Evolutionary conservation across 2,888 invertebrate genomes (phyloP).

Genomic region (Sesia apiformis): DNA sequence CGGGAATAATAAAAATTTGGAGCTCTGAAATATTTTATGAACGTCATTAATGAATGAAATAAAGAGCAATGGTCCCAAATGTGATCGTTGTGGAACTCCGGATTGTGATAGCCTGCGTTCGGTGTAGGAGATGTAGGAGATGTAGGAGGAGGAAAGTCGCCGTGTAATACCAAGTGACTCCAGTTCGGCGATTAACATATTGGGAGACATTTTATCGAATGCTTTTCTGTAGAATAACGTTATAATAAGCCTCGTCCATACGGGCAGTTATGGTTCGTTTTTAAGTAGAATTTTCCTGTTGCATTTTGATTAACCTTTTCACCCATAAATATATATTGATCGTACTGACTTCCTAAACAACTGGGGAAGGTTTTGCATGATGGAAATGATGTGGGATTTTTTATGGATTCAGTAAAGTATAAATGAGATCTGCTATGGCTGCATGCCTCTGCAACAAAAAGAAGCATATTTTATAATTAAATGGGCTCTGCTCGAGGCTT

Average conservation of each 20-base stretch:
- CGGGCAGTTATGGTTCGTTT: constrained; percentile 55
- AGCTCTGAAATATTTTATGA: too few species aligned
- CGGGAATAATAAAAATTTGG: too few species aligned
- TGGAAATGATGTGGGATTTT: constrained; percentile 61
- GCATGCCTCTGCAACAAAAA: constrained; percentile 70
- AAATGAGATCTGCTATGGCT: constrained; percentile 78
- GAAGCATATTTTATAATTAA: not conserved
- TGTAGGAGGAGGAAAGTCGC: too few species aligned
- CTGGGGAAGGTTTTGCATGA: constrained; percentile 67
- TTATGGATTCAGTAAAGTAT: constrained; percentile 77
- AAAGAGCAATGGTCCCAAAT: too few species aligned
- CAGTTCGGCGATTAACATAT: too few species aligned
- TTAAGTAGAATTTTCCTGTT: constrained; percentile 73
- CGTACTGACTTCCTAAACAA: constrained; percentile 25
- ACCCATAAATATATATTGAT: constrained; percentile 64
- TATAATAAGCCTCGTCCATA: not conserved
- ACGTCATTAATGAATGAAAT: too few species aligned
- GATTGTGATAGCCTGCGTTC: too few species aligned
- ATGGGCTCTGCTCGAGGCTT: not conserved
- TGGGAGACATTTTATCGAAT: too few species aligned
- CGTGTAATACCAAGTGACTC: too few species aligned
- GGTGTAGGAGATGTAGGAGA: too few species aligned
- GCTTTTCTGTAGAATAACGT: too few species aligned
- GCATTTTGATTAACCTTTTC: constrained; percentile 46
- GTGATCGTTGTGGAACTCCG: too few species aligned